Percentiles rank a stretch among this genome's conserved stretches.
phyloP scores from a whole-genome alignment of 2,888 invertebrate genomes.

The Drosophila fulvimacula region DNA sequence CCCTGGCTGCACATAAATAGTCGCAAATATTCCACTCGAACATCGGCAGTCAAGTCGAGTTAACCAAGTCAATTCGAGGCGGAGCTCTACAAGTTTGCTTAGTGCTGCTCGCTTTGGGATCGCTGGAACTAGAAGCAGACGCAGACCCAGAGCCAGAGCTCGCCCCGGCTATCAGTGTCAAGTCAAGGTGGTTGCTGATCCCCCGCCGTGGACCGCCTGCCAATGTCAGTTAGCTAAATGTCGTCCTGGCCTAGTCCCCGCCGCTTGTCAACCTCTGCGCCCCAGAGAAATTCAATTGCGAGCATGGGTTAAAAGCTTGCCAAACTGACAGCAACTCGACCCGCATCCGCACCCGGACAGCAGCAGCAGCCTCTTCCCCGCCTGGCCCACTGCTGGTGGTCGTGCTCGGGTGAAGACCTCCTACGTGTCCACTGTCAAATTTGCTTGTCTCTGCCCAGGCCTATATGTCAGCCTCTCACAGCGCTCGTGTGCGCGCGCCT shows the following conservation, averaged over 20 bases:
- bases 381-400: constrained; percentile 31
- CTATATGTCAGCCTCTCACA: constrained; percentile 18
- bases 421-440: constrained; percentile 57
- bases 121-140: constrained; percentile 26
- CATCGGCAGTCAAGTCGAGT: constrained; percentile 64
- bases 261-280: constrained; percentile 19
- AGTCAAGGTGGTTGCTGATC: constrained; percentile 57
- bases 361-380: neutral
- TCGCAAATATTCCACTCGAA: constrained; percentile 44
- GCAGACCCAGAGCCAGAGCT: too few relatives aligned
- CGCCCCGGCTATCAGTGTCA: constrained; percentile 70
- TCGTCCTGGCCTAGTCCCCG: constrained; percentile 47
- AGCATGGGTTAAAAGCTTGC: constrained; percentile 72
- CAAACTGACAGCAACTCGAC: constrained; percentile 68
- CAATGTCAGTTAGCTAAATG: constrained; percentile 69
- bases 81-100: constrained; percentile 63
- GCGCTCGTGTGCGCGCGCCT: neutral
- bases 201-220: constrained; percentile 62
- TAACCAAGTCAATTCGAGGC: constrained; percentile 79
- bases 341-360: constrained; percentile 30
- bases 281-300: constrained; percentile 59
- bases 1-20: constrained; percentile 44
- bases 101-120: constrained; percentile 44
- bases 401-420: constrained; percentile 54
- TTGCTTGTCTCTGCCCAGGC: constrained; percentile 52